Evolutionary conservation across 2,888 invertebrate genomes (phyloP).

Genomic region (Xiphydria camelus): DNA sequence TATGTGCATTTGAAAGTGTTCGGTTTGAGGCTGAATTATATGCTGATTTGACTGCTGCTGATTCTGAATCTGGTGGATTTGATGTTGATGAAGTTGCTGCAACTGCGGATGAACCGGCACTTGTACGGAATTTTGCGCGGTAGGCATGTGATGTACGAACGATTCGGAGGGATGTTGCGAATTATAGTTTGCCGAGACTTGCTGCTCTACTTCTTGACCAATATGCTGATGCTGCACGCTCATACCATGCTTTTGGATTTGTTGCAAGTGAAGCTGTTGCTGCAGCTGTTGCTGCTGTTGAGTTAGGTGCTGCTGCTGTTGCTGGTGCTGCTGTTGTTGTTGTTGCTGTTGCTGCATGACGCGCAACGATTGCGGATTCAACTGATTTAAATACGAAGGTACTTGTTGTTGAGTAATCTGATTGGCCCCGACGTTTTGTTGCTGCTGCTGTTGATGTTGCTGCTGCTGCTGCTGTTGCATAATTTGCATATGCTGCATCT

Average conservation of each 20-base stretch:
- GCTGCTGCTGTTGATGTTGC: constrained; percentile 35
- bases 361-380: constrained; percentile 44
- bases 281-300: constrained; percentile 33
- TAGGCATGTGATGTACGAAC: constrained; percentile 45
- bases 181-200: constrained; percentile 33
- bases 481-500: constrained; percentile 42
- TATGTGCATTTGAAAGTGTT: constrained; percentile 50
- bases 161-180: constrained; percentile 38
- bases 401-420: constrained; percentile 44
- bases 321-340: constrained; percentile 34
- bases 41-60: constrained; percentile 42
- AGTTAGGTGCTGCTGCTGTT: constrained; percentile 24
- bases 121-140: constrained; percentile 39
- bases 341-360: constrained; percentile 46
- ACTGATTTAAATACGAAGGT: constrained; percentile 44
- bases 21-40: constrained; percentile 31
- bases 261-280: constrained; percentile 46
- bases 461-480: constrained; percentile 44
- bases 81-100: constrained; percentile 49
- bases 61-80: constrained; percentile 40
- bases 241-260: constrained; percentile 40
- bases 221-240: constrained; percentile 29
- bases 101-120: constrained; percentile 39
- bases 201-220: constrained; percentile 33
- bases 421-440: constrained; percentile 41